Evolutionary conservation across 2,797 vertebrate genomes (phyloP).

Genomic region (Martes flavigula): DNA sequence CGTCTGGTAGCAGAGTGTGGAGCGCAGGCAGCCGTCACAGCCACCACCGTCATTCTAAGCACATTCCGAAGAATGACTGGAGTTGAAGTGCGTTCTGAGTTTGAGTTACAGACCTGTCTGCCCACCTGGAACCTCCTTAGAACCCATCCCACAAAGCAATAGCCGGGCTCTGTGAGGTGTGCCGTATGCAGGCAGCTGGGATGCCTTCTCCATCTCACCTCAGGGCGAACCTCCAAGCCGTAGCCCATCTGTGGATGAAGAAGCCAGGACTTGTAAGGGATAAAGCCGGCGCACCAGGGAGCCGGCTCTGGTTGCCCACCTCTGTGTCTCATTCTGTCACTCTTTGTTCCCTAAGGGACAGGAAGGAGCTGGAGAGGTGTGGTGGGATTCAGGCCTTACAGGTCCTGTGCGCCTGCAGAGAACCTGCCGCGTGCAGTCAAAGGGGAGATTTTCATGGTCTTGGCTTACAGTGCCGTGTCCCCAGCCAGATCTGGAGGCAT

Average conservation of each 20-base stretch:
- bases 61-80: background rate
- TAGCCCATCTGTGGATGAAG: background rate
- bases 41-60: background rate
- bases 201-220: background rate
- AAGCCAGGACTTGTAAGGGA: fast-evolving
- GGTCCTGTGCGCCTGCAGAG: too few species aligned
- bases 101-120: background rate
- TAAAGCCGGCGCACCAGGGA: background rate
- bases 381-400: background rate
- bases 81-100: background rate
- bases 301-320: background rate
- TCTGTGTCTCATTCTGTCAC: background rate
- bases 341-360: background rate
- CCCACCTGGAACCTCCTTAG: background rate
- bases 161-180: background rate
- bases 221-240: background rate
- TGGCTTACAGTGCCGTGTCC: fast-evolving
- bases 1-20: background rate
- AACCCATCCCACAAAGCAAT: background rate
- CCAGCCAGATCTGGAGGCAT: fast-evolving
- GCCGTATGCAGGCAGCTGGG: background rate
- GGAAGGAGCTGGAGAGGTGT: background rate
- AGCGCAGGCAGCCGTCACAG: background rate
- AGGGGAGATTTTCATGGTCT: background rate
- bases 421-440: background rate